Base-by-base conservation (phyloP, 2,888 invertebrate genomes). In the Patella caerulea region DNA sequence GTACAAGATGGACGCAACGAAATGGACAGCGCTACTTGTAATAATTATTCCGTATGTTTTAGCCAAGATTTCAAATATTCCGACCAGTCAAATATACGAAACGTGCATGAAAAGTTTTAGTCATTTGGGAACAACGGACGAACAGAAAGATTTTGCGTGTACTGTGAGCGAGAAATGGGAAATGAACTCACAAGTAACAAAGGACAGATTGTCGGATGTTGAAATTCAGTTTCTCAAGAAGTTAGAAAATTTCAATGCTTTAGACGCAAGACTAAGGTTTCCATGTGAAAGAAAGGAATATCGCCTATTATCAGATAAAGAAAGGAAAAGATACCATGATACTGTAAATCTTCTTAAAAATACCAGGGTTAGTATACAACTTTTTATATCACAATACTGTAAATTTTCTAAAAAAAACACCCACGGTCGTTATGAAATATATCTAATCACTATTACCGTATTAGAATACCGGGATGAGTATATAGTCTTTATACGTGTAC, bases 91-190 rank as follows among this genome's bases (percentile, higher is more conserved):
- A 19, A 65, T 24, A 19, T 65, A 65, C 24, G 24, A 19, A 24
- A 24, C 65, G 11, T 65, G 65, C 24, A 65, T 65, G 12, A 19
- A 65, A 24, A 24, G 65, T 65, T 65, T 65, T 24, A 65, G 65
- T 11, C 19, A 65, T 65, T 24, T 11, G 11, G 19, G 24, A 14
- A 65, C 65, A 2, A 65, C 65, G 1, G 65, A 65, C 1, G 65
- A 65, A 24, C 65, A 65, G 65, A 65, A 65, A 65, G 65, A 65
- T 65, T 65, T 65, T 24, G 65, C 65, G 3, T 65, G 65, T 14
- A 65, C 65, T 24, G 65, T 24, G 3, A 19, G 24, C 11, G 65
- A 65, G 24, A 65, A 65, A 65, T 65, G 65, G 65, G 19, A 65
- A 3, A 65, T 24, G 14, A 24, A 65, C 65, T 9, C 19, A 19